phyloP scores from a whole-genome alignment of 2,888 invertebrate genomes.

The Oxycera nigricornis region DNA sequence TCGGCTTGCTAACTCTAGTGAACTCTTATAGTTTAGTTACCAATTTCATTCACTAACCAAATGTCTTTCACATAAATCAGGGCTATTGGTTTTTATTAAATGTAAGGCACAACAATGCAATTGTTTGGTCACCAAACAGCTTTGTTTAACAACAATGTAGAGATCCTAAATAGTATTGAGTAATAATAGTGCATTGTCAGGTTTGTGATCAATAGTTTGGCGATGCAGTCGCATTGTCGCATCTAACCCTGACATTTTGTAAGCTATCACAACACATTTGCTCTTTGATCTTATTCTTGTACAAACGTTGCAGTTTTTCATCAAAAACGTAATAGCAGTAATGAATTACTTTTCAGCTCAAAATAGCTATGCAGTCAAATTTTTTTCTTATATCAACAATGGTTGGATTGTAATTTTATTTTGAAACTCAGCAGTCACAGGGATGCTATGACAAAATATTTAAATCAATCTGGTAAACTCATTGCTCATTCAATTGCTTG shows the following conservation, averaged over 20 bases:
- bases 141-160: neutral
- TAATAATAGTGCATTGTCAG: neutral
- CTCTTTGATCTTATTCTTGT: neutral
- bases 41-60: slow-evolving; percentile 21
- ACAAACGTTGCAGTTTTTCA: neutral
- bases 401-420: neutral
- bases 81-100: slow-evolving; percentile 7
- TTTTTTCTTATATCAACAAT: neutral
- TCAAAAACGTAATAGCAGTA: neutral
- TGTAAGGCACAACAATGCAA: neutral
- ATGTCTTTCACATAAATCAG: neutral
- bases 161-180: slow-evolving; percentile 10
- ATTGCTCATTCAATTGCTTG: no score
- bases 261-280: neutral
- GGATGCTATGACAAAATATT: neutral
- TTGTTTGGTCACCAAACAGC: neutral
- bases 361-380: neutral
- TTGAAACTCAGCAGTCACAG: neutral
- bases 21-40: neutral
- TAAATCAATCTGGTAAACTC: neutral
- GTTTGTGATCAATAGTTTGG: neutral
- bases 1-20: slow-evolving; percentile 9
- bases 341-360: neutral
- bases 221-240: neutral
- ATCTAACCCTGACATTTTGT: neutral